Conservation (phyloP, 2,888 invertebrate genomes). For the Anaspis maculata region DNA sequence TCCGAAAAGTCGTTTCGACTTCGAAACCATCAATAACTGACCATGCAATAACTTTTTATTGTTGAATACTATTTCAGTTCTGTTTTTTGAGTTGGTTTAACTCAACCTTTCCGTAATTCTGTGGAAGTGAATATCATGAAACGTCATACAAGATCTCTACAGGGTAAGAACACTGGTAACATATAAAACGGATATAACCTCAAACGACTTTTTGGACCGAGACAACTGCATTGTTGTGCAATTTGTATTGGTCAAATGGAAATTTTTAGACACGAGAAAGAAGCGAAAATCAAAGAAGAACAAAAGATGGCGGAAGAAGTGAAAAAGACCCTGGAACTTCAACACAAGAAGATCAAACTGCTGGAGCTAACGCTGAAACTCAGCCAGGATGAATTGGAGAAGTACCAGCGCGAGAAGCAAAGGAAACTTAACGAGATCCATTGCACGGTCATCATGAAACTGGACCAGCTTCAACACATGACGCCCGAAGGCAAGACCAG, state of each 20-base stretch:
- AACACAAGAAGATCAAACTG: conserved; percentile 49
- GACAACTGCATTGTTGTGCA: too few species aligned
- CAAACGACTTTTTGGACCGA: too few species aligned
- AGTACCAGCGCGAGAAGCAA: conserved; percentile 67
- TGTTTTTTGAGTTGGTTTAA: too few species aligned
- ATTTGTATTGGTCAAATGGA: too few species aligned
- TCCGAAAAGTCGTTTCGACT: too few species aligned
- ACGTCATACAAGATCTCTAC: too few species aligned
- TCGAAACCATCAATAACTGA: too few species aligned
- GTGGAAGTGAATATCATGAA: neutral
- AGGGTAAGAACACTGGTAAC: too few species aligned
- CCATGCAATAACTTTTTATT: too few species aligned
- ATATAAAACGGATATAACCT: too few species aligned
- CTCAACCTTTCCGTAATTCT: neutral
- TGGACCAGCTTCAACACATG: conserved; percentile 59
- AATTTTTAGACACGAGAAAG: conserved; percentile 49
- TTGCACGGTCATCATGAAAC: conserved; percentile 56
- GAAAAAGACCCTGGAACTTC: conserved; percentile 51
- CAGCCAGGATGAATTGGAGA: conserved; percentile 52
- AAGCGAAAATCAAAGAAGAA: conserved; percentile 53
- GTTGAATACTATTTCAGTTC: too few species aligned
- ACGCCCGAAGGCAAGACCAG: conserved; percentile 34
- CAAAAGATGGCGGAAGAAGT: conserved; percentile 49
- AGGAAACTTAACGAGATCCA: conserved; percentile 69
- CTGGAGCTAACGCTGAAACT: conserved; percentile 48